These are phyloP conservation scores for Numida meleagris DNA, from an alignment of 2,113 vertebrate species.

Conservation along the genomic window DNA sequence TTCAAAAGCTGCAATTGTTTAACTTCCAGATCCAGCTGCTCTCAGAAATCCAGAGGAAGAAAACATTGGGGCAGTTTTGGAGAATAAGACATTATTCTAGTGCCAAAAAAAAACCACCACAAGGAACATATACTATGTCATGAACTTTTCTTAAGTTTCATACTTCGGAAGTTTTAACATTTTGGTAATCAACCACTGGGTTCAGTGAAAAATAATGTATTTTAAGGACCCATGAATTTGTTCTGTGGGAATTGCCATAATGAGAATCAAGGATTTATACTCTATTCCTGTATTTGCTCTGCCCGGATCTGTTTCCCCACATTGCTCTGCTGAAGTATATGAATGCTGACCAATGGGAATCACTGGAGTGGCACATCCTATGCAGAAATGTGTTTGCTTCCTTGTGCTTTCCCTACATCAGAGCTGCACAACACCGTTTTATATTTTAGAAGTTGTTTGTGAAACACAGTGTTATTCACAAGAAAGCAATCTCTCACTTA, in stretches of 20 bases:
- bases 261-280: not conserved
- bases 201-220: not conserved
- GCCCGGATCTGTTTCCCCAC: not conserved
- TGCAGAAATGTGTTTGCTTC: not conserved
- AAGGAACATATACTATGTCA: not conserved
- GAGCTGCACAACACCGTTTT: not conserved
- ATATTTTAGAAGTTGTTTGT: not conserved
- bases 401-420: not conserved
- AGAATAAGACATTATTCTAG: not conserved
- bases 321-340: not conserved
- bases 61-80: conserved; percentile 35
- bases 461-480: not conserved
- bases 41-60: conserved; percentile 51
- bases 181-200: not conserved
- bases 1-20: conserved; percentile 63
- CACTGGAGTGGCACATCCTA: not conserved
- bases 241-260: not conserved
- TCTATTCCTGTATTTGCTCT: not conserved
- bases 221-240: not conserved
- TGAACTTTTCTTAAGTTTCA: not conserved
- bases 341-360: rapidly evolving
- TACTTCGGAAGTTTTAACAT: not conserved
- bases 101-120: not conserved
- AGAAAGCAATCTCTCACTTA: not conserved
- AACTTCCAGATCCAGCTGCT: not conserved